A percentile compares a stretch with the other conserved stretches of the same genome.
These are phyloP conservation scores for Malacoraja senta DNA, from an alignment of 2,797 vertebrate genomes.

Conservation along the genomic window DNA sequence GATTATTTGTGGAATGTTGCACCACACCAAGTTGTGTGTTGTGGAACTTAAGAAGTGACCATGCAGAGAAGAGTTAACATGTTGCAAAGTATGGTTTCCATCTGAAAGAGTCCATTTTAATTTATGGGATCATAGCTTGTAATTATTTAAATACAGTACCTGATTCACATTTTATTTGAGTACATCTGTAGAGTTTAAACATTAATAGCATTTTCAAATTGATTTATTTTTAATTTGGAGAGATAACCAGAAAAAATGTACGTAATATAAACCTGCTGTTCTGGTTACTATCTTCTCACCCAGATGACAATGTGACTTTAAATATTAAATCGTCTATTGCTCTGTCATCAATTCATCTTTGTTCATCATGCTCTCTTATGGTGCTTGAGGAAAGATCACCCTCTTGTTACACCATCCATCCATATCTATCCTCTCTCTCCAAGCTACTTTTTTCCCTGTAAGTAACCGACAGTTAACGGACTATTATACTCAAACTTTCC, in stretches of 20 bases:
- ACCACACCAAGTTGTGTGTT: background rate
- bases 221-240: background rate
- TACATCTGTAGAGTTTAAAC: background rate
- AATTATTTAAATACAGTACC: background rate
- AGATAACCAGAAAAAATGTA: background rate
- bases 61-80: background rate
- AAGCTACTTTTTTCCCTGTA: background rate
- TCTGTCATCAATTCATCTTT: background rate
- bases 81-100: background rate
- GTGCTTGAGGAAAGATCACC: background rate
- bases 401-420: background rate
- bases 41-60: background rate
- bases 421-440: background rate
- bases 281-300: too few species aligned
- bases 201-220: background rate
- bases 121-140: background rate
- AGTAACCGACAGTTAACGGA: background rate
- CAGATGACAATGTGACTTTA: background rate
- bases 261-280: background rate
- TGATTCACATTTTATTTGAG: background rate
- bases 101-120: background rate
- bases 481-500: background rate
- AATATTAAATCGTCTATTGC: background rate
- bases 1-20: background rate
- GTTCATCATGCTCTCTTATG: background rate